Evolutionary conservation across 2,113 vertebrate species (phyloP), one percentile per base, ranked within the genome.

Genomic region (Atlantisia rogersi): DNA sequence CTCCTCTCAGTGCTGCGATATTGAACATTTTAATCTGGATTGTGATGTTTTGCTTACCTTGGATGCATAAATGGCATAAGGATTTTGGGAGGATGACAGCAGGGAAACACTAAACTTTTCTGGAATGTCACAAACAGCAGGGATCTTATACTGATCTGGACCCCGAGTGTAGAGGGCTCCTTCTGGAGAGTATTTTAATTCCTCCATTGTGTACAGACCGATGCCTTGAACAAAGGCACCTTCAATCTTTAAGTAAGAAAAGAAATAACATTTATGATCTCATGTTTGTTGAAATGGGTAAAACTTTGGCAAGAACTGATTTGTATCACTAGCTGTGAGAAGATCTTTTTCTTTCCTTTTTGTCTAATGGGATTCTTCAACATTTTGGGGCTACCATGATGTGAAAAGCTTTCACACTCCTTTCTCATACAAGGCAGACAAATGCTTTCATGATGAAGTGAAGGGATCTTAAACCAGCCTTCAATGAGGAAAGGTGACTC

Each of bases 131-230:
- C 98, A 99, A 39, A 99, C 95, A 4, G 98, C 98, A 18, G 98
- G 99, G 73, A 99, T 98, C 96, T 99, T 98, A 87, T 99, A 99
- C 93, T 99, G 98, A 69, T 98, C 97, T 6, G 98, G 98, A 20
- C 98, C 98, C 6, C 97, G 96, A 40, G 98, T 98, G 96, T 64
- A 98, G 40, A 99, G 97, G 28, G 97, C 91, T 48, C 99, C 98
- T 21, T 98, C 97, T 20, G 98, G 97, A 82, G 98, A 98, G 69
- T 97, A 99, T 85, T 98, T 98, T 48, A 99, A 88, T 92, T 99
- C 98, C 91, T 99, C 99, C 97, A 98, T 92, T 46, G 99, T 99
- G 96, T 97, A 99, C 73, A 99, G 97, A 55, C 99, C 98, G 95
- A 99, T 64, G 26, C 98, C 99, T 94, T 99, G 99, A 68, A 97